A percentile compares a stretch with the other conserved stretches of the same genome.
Conservation (phyloP, 2,113 vertebrate species). For the Alexandromys fortis region DNA sequence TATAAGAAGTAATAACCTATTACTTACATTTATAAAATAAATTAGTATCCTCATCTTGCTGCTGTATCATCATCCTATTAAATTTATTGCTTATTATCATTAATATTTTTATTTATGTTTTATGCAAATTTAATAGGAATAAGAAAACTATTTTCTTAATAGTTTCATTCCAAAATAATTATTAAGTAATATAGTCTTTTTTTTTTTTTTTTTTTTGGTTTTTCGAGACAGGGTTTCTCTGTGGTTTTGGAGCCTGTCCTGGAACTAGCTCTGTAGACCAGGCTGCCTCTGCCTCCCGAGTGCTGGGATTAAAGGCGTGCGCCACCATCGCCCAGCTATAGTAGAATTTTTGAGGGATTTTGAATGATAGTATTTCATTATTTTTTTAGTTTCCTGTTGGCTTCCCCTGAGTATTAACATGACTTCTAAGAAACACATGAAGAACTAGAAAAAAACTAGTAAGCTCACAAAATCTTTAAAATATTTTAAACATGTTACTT, state of each 20-base stretch:
- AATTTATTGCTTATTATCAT: slow-evolving; percentile 19
- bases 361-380: neutral
- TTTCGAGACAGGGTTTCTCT: too few relatives aligned
- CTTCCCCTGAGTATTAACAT: neutral
- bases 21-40: neutral
- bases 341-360: neutral
- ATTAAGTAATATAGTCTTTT: neutral
- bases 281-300: too few relatives aligned
- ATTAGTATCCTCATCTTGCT: slow-evolving; percentile 11
- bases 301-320: too few relatives aligned
- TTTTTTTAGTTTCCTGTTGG: neutral
- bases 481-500: neutral
- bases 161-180: neutral
- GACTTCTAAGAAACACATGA: neutral
- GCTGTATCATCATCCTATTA: neutral
- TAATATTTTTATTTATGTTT: neutral
- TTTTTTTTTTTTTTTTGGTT: too few relatives aligned
- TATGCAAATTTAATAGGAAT: neutral
- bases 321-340: too few relatives aligned
- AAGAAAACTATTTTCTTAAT: neutral
- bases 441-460: neutral
- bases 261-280: too few relatives aligned
- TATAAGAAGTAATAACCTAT: neutral
- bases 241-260: too few relatives aligned
- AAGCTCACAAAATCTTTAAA: neutral